phyloP scores from a whole-genome alignment of 2,797 vertebrate species.

The Sebastes variabilis region DNA sequence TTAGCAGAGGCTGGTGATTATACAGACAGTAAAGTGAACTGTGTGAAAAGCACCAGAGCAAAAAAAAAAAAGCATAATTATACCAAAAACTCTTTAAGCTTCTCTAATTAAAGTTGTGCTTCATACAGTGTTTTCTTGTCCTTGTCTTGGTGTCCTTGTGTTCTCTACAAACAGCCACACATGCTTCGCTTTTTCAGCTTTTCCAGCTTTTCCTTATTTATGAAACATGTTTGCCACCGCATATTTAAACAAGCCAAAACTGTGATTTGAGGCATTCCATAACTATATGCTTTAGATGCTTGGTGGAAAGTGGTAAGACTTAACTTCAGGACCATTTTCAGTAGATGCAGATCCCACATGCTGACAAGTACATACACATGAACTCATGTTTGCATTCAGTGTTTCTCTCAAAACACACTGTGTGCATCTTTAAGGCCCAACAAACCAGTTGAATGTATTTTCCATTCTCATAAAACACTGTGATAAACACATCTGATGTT shows the following conservation, averaged over 20 bases:
- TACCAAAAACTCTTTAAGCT: background rate
- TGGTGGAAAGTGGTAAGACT: no score
- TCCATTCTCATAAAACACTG: background rate
- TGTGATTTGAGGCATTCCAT: no score
- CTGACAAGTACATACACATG: no score
- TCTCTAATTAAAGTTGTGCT: constrained; percentile 1
- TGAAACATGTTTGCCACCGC: no score
- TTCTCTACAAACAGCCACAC: background rate
- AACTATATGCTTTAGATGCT: no score
- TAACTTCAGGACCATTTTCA: no score
- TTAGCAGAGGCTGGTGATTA: background rate
- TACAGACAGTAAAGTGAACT: background rate
- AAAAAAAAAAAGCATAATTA: background rate
- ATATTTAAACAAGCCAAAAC: no score
- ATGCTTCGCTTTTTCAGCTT: background rate
- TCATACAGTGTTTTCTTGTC: background rate
- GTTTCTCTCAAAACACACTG: no score
- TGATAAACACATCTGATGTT: background rate
- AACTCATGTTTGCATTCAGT: no score
- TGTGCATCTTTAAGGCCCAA: background rate
- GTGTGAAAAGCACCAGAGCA: no score
- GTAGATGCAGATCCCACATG: no score
- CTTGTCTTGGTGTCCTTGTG: background rate
- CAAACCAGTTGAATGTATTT: background rate
- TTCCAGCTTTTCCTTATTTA: no score